Evolutionary conservation across 2,113 vertebrate species (phyloP), one percentile per base, ranked within the genome.

Genomic region (Esox niger): DNA sequence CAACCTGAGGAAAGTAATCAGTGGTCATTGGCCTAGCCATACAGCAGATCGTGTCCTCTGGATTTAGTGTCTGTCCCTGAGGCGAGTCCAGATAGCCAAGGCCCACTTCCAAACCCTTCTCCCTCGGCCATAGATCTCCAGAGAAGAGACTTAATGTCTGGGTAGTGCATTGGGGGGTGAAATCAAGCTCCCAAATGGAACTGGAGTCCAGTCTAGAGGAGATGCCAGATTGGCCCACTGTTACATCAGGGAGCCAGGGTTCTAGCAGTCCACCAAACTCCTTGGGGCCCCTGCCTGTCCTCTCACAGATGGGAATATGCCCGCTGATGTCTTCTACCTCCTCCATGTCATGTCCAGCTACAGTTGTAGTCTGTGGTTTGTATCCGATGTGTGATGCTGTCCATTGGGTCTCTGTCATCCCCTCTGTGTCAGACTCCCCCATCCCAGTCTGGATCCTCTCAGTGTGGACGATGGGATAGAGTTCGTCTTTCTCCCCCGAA

Each of bases 1-100:
- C 64, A 35, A 66, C 23, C 64, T 90, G 88, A 26, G 87, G 86
- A 33, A 89, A 81, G 68, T 90, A 88, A 25, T 72, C 82, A 3
- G 8, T 59, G 7, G 21, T 64, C 47, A 70, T 55, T 6, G 2
- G 23, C 30, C 56, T 73, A 43, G 65, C 73, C 10, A 70, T 70
- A 63, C 74, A 69, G 38, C 57, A 59, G n/a, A 75, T 67, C 27
- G 26, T 25, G 32, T 79, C 29, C 4, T 71, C 76, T 4, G 61
- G 27, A n/a, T 71, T 68, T 31, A 49, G 38, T n/a, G 54, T 73
- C 46, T 78, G 80, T 29, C 43, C 64, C 67, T 79, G 79, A 0
- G 69, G 55, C 27, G 60, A n/a, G 17, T 78, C 73, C 72, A 78
- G 52, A 25, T 20, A 43, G 2, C 7, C 3, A 61, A 17, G 35